Base-by-base conservation (phyloP, 2,113 vertebrate species). In the Poecile atricapillus region DNA sequence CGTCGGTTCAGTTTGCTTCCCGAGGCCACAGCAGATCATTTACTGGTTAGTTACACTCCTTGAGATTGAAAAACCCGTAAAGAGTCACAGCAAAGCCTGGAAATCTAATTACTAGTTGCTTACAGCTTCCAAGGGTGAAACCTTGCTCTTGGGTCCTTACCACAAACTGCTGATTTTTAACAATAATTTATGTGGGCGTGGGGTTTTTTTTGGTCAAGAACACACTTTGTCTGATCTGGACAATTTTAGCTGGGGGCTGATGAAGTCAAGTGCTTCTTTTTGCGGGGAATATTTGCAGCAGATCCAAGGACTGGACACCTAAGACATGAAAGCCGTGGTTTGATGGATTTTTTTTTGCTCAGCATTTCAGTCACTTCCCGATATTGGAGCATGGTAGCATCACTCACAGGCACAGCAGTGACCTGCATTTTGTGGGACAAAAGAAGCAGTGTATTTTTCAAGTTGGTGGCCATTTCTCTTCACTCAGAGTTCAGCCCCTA, bases 71-170 rank as follows among this genome's bases (percentile, higher is more conserved):
- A 89, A 89, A 94, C 75, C 86, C 18, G 15, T 49, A 70, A 92
- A 95, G 64, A 59, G 25, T 74, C 91, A 37, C 55, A 80, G 71
- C 78, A 55, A 39, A 52, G 89, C 73, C 95, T 94, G 95, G 88
- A 78, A 97, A 95, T 96, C 93, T 92, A 97, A 95, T 96, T 97
- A 96, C 82, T 93, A 93, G 71, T 70, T 67, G 90, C 56, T 93
- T 89, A 76, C 90, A 84, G 62, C 93, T 95, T 93, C 95, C 95
- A 93, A 67, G 91, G 92, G 86, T 96, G 88, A 97, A 97, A 97
- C 75, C 92, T 96, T 95, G 95, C 92, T 92, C 93, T 95, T 75
- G 81, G 49, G 35, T 94, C 86, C 89, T 97, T 81, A 89, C 91
- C 84, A 41, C 91, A 94, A 89, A 47, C 5, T 94, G 65, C 65